Evolutionary conservation across 1,140 invertebrate genomes (phyloP).

Genomic region (Hyphantria cunea): DNA sequence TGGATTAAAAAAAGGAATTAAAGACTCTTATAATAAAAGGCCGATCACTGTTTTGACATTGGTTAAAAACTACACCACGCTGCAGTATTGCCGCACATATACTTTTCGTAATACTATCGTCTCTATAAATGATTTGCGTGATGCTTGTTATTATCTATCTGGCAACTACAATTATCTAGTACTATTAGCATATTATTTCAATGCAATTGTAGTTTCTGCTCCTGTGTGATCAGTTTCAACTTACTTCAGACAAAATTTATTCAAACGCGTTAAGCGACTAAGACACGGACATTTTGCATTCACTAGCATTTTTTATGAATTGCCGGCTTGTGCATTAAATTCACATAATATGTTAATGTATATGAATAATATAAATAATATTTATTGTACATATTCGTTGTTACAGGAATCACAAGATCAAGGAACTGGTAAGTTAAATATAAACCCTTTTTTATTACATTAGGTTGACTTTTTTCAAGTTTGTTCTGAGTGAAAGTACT

Average conservation of each 20-base stretch:
- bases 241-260: no score
- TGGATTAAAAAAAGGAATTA: no score
- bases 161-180: conserved; percentile 19
- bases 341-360: conserved; percentile 1
- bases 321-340: conserved; percentile 41
- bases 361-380: conserved; percentile 9
- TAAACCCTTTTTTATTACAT: background rate
- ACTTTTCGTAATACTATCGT: background rate
- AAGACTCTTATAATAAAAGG: no score
- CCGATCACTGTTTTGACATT: background rate
- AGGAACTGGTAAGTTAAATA: conserved; percentile 56
- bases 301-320: conserved; percentile 33
- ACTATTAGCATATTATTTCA: conserved; percentile 26
- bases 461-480: background rate
- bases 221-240: no score
- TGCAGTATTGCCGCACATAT: background rate
- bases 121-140: conserved; percentile 10
- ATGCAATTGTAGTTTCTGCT: no score
- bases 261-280: no score
- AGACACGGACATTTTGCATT: background rate
- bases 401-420: conserved; percentile 69
- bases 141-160: conserved; percentile 6
- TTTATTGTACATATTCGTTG: conserved; percentile 41
- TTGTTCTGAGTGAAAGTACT: no score
- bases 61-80: no score